These are phyloP conservation scores for Elaphurus davidianus DNA, from an alignment of 2,113 vertebrate genomes.

Conservation along the genomic window DNA sequence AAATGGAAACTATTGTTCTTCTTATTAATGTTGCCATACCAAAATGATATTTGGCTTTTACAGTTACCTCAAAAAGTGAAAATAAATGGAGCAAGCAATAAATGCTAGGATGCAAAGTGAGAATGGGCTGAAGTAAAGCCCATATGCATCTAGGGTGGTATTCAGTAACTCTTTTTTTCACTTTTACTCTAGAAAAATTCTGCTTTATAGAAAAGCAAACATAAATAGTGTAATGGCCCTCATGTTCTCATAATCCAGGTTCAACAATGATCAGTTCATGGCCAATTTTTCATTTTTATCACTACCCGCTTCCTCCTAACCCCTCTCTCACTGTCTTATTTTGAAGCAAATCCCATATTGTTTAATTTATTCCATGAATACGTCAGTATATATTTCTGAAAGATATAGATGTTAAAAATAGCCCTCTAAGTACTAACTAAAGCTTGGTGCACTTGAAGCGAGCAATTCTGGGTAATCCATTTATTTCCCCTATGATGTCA, in stretches of 20 bases:
- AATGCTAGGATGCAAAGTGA: background rate
- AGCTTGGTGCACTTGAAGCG: background rate
- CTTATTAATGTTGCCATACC: background rate
- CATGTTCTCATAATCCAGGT: background rate
- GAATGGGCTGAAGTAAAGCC: background rate
- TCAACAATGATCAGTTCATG: background rate
- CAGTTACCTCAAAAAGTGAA: slow-evolving; percentile 36
- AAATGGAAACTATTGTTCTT: slow-evolving; percentile 4
- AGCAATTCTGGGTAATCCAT: background rate
- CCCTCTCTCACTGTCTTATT: background rate
- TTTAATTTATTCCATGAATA: background rate
- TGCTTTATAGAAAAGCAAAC: background rate
- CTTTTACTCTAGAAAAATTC: slow-evolving; percentile 35
- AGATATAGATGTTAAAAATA: slow-evolving; percentile 11
- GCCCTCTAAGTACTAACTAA: background rate
- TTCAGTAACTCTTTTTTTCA: background rate
- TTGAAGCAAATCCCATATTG: background rate
- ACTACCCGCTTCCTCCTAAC: background rate
- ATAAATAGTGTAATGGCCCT: background rate
- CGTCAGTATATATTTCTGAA: background rate
- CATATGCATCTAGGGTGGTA: background rate
- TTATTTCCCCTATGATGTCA: background rate
- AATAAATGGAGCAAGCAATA: slow-evolving; percentile 18
- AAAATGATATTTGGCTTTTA: slow-evolving; percentile 19
- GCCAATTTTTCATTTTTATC: slow-evolving; percentile 23